These are phyloP conservation scores for Ormyrus thymus DNA, from an alignment of 2,888 invertebrate genomes.

Conservation along the genomic window DNA sequence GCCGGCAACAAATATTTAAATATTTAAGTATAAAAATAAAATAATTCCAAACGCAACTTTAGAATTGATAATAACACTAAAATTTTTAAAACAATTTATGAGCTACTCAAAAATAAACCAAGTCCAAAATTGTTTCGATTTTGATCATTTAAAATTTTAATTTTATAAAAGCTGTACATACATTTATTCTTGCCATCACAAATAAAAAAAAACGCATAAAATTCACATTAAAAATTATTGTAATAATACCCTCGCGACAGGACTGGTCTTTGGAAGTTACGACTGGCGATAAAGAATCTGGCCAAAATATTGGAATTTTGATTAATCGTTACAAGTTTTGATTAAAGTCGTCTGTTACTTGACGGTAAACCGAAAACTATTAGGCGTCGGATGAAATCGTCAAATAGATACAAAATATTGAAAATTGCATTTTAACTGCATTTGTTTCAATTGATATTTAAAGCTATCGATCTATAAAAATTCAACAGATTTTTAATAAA, in stretches of 20 bases:
- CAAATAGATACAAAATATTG: neutral
- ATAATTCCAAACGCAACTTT: too few relatives aligned
- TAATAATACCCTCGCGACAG: conserved; percentile 57
- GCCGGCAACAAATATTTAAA: neutral
- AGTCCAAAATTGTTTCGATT: too few relatives aligned
- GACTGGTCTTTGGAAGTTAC: conserved; percentile 65
- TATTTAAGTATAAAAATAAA: neutral
- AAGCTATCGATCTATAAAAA: conserved; percentile 51
- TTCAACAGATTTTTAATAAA: conserved; percentile 39
- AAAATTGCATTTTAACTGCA: conserved; percentile 30
- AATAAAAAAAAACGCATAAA: conserved; percentile 48
- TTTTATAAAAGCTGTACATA: conserved; percentile 39
- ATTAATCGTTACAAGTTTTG: conserved; percentile 23
- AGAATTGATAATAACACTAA: too few relatives aligned
- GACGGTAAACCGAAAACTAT: conserved; percentile 38
- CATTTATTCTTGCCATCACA: conserved; percentile 34
- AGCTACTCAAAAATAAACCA: too few relatives aligned
- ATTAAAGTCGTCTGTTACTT: conserved; percentile 29
- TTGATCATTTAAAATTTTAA: neutral
- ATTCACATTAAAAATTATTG: conserved; percentile 54
- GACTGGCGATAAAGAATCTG: conserved; percentile 64
- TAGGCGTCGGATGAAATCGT: conserved; percentile 33
- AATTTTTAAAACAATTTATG: too few relatives aligned
- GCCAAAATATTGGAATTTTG: conserved; percentile 56
- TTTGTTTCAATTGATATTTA: conserved; percentile 38